Conservation (phyloP, 2,113 vertebrate genomes). For the Spea multiplicata region DNA sequence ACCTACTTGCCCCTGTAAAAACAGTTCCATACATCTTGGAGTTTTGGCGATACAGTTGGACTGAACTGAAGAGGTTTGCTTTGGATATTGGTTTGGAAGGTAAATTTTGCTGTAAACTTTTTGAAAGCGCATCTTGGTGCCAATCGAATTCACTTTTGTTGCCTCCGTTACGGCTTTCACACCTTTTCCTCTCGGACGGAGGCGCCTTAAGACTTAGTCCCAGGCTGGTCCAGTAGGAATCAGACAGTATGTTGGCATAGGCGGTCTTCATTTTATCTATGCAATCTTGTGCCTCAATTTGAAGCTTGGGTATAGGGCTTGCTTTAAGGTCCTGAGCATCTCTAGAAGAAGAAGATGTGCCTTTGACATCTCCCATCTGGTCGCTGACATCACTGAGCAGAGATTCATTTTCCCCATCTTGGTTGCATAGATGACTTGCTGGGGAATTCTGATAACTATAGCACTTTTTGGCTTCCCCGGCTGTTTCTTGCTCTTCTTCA, state of each 20-base stretch:
- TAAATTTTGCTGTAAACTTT: constrained; percentile 89
- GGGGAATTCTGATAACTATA: constrained; percentile 96
- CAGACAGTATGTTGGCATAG: constrained; percentile 95
- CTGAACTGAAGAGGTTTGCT: constrained; percentile 94
- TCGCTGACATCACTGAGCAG: constrained; percentile 90
- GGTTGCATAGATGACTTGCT: constrained; percentile 87
- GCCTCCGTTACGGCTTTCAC: constrained; percentile 85
- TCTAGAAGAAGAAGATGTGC: constrained; percentile 75
- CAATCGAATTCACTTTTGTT: constrained; percentile 90
- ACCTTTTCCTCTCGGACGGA: constrained; percentile 79
- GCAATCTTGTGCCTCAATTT: constrained; percentile 80
- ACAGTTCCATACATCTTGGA: constrained; percentile 84
- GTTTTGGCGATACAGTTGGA: constrained; percentile 92
- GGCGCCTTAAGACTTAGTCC: constrained; percentile 89
- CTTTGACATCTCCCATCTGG: constrained; percentile 88
- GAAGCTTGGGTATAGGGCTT: constrained; percentile 66
- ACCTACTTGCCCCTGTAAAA: constrained; percentile 93
- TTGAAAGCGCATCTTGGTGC: constrained; percentile 94
- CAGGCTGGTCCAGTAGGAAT: constrained; percentile 95
- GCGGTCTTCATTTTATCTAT: constrained; percentile 97
- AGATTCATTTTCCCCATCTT: constrained; percentile 89
- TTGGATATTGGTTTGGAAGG: constrained; percentile 81
- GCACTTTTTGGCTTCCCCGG: constrained; percentile 83
- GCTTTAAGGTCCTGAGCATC: constrained; percentile 73
- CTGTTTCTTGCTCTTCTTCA: constrained; percentile 86